Percentiles rank a stretch among this genome's conserved stretches.
phyloP scores from a whole-genome alignment of 2,113 vertebrate species.

The Rana temporaria region DNA sequence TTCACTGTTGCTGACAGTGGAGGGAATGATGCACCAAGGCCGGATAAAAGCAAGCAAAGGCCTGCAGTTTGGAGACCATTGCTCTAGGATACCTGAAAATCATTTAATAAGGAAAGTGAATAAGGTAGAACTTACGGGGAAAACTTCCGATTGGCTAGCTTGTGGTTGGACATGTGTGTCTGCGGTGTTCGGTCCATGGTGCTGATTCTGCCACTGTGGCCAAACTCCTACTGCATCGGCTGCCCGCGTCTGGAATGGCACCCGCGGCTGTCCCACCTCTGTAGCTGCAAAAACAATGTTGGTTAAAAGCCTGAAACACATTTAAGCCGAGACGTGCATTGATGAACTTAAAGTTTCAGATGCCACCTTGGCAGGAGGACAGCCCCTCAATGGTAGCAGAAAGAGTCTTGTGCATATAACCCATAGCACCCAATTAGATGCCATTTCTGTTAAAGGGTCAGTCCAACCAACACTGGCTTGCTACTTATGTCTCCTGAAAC shows the following conservation, averaged over 20 bases:
- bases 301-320: background rate
- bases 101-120: too few relatives aligned
- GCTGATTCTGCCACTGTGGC: constrained; percentile 90
- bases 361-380: background rate
- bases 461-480: too few relatives aligned
- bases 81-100: too few relatives aligned
- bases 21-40: too few relatives aligned
- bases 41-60: too few relatives aligned
- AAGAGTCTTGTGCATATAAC: too few relatives aligned
- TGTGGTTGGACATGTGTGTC: constrained; percentile 83
- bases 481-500: too few relatives aligned
- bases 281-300: constrained; percentile 43
- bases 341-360: background rate
- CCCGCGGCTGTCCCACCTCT: constrained; percentile 71
- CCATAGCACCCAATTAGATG: too few relatives aligned
- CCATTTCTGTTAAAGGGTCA: too few relatives aligned
- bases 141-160: constrained; percentile 88
- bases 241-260: constrained; percentile 82
- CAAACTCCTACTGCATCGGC: constrained; percentile 83
- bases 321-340: background rate
- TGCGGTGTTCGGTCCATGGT: constrained; percentile 73
- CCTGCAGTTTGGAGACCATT: too few relatives aligned
- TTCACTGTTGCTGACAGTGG: too few relatives aligned
- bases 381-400: background rate
- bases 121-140: constrained; percentile 71